Base-by-base conservation (phyloP, 2,113 vertebrate genomes). In the Acinonyx jubatus region DNA sequence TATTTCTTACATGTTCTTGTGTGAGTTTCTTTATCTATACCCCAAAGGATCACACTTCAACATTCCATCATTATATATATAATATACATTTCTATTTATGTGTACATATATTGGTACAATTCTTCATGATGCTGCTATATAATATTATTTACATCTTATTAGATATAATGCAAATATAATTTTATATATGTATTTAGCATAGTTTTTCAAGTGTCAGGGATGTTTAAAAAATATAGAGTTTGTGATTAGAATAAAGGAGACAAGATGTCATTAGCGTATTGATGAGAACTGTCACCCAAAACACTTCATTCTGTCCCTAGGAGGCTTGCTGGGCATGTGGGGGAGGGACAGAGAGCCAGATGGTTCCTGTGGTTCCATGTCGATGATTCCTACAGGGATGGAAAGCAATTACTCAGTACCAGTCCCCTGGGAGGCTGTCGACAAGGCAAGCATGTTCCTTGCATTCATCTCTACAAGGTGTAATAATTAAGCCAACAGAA, bases 401-500 rank as follows among this genome's bases (percentile, higher is more conserved):
- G 73, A 96, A 95, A 96, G 93, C 96, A 97, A 96, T 97, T 94
- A 97, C 79, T 97, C 82, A 82, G 79, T 91, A 85, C 61, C 48
- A 80, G 96, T 97, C 96, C 82, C 93, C 97, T 33, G 93, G 93
- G 96, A 94, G 69, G 94, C 73, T 92, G 96, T 65, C 0, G 16
- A 97, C 93, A 96, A 97, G 96, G 68, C 82, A 89, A 45, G 83
- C 89, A 15, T 92, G 68, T 96, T 97, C 89, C 68, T 92, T 65
- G 74, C 68, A 48, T 97, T 97, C 91, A 95, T 97, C 96, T 97
- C 63, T 96, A 96, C 97, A 91, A 96, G 93, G 86, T 97, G 36
- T 96, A 93, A 96, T 96, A 96, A 98, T 97, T 95, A 98, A 96
- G 96, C 89, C 93, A 96, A 38, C 71, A 96, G 91, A 96, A 97